Percentiles rank a stretch among this genome's conserved stretches.
Conservation (phyloP, 2,797 vertebrate genomes). For the Sebastes ruberrimus region DNA sequence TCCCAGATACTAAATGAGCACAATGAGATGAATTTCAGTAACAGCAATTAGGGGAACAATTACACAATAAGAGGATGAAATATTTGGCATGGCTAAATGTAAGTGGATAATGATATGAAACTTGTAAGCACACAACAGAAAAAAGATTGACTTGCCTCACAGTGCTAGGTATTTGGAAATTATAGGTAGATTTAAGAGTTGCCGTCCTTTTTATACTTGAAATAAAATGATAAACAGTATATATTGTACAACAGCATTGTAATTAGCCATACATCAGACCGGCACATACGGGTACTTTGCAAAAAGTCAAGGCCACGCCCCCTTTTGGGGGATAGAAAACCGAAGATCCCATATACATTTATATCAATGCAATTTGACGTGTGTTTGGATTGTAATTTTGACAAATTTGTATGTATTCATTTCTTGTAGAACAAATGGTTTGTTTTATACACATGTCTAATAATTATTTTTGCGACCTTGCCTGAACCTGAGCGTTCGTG, state of each 20-base stretch:
- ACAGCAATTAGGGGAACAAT: slow-evolving; percentile 38
- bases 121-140: background rate
- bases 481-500: too few species aligned
- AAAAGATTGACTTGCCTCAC: background rate
- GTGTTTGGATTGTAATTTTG: too few species aligned
- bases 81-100: slow-evolving; percentile 10
- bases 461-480: too few species aligned
- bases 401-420: too few species aligned
- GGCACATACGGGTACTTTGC: too few species aligned
- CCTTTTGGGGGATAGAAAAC: too few species aligned
- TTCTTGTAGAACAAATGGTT: too few species aligned
- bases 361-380: too few species aligned
- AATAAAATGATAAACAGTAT: background rate
- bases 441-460: too few species aligned
- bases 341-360: too few species aligned
- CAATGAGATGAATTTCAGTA: slow-evolving; percentile 25
- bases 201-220: background rate
- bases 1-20: slow-evolving; percentile 29
- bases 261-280: too few species aligned
- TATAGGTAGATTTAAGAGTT: background rate
- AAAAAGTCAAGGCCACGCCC: too few species aligned
- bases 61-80: slow-evolving; percentile 28
- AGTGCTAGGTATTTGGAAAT: background rate
- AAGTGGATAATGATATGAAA: slow-evolving; percentile 24
- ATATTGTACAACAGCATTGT: background rate